phyloP scores from a whole-genome alignment of 2,888 invertebrate species.

The Ferrisia virgata region DNA sequence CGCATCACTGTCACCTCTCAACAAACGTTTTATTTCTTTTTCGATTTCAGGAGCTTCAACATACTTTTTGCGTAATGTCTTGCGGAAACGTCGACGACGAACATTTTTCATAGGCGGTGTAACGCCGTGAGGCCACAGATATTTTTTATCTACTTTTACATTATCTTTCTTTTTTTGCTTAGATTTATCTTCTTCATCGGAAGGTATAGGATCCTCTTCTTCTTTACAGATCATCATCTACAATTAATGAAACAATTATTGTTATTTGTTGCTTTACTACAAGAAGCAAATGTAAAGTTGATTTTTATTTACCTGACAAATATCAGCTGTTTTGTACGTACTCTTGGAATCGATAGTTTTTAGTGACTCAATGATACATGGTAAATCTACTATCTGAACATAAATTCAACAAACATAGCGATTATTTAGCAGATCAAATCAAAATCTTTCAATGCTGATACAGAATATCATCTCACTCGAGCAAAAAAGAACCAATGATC shows the following conservation, averaged over 20 bases:
- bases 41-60: conserved; percentile 97
- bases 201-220: conserved; percentile 73
- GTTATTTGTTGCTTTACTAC: neutral
- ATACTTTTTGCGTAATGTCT: conserved; percentile 93
- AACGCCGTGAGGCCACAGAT: conserved; percentile 90
- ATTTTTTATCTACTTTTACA: conserved; percentile 83
- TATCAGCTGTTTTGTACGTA: conserved; percentile 96
- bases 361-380: conserved; percentile 85
- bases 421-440: conserved; percentile 9
- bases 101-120: conserved; percentile 96
- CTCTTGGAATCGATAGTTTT: conserved; percentile 96
- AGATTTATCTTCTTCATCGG: conserved; percentile 74
- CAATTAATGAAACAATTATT: neutral
- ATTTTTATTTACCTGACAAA: conserved; percentile 69
- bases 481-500: conserved; percentile 84
- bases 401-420: neutral
- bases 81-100: conserved; percentile 84
- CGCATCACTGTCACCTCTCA: conserved; percentile 81
- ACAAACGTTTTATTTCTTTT: conserved; percentile 64
- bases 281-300: neutral
- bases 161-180: conserved; percentile 83
- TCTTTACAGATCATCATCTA: conserved; percentile 80
- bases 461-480: conserved; percentile 58
- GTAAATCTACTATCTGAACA: conserved; percentile 76
- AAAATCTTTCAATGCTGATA: neutral